Base-by-base conservation (phyloP, 2,888 invertebrate genomes). In the Ditula angustiorana region DNA sequence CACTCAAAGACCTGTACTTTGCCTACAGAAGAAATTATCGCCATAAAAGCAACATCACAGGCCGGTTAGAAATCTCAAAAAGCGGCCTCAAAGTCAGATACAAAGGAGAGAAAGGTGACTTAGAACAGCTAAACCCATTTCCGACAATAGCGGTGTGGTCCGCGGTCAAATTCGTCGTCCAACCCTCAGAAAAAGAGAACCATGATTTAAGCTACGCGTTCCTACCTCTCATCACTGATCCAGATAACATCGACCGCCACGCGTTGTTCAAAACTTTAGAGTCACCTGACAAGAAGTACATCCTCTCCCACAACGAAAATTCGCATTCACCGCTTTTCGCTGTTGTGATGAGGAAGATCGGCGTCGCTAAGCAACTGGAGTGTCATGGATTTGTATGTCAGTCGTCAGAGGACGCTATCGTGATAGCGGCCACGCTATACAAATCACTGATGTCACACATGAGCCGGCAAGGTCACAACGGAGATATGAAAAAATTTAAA, bases 91-190 rank as follows among this genome's bases (percentile, higher is more conserved):
- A 95, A 83, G 95, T 96, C n/a, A 94, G 95, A 80, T 94, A 95
- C 74, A 94, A 94, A 81, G 94, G 94, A 24, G 93, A 94, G 23
- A 94, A 94, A 78, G 94, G 94, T 26, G 95, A 95, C 71, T 78
- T 94, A 58, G 95, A 95, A 80, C 94, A 94, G 76, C 83, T 96
- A 58, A 97, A 98, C 78, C 96, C 97, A 1, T 98, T 98, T 79
- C 96, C 97, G 19, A 96, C 97, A 49, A 98, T 98, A 85, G 98
- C 98, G 1, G 98, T 98, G 1, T 98, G 98, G 98, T 98, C 98
- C 16, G 97, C 98, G 0, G 96, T 98, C 1, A 97, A 97, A 84
- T 96, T 98, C 81, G 95, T 96, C 5, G 94, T 96, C 19, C 95
- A 96, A 68, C 90, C 94, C 11, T 87, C 92, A 24, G 94, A 94